Base-by-base conservation (phyloP, 2,888 invertebrate species). In the Tanytarsus gracilentus region DNA sequence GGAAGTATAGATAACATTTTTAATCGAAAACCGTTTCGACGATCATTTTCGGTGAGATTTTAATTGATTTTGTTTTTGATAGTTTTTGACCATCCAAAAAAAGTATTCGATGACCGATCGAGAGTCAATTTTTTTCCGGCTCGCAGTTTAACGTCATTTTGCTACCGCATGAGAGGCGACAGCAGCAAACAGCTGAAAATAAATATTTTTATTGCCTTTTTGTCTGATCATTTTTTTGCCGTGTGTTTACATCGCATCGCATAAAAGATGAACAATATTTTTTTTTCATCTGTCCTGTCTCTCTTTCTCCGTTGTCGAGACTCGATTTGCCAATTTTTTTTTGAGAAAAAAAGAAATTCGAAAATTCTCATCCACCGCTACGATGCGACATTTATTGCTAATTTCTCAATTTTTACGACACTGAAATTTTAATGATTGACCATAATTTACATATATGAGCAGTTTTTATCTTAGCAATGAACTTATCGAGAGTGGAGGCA, bases 161-260 rank as follows among this genome's bases (percentile, higher is more conserved):
- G 44, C 44, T 44, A 44, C 44, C 44, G 18, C 51, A 29, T 36
- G 26, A 25, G 23, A n/a, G 25, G 26, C 39, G 39, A 53, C 36
- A 44, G 44, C 16, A 49, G n/a, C 21, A 55, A 55, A 39, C 55
- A 55, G 55, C 55, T 55, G 55, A 55, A 55, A 55, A 55, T 23
- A 55, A 36, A 39, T 51, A 29, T 25, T 55, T 55, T 55, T 55
- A 39, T 39, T 25, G 40, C 4, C n/a, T 40, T 55, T 55, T 55
- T 23, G 39, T 55, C 39, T 40, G 55, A 26, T 39, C 27, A 16
- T 11, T 29, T 14, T 18, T 29, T 29, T 18, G 14, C 8, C 30
- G 29, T 27, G 29, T 51, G 29, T 51, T 51, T 39, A 25, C 33
- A 29, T 53, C 18, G 11, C 9, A 33, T 33, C 9, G 18, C 44